phyloP scores from a whole-genome alignment of 2,797 vertebrate species.

The Oreonectes daqikongensis region DNA sequence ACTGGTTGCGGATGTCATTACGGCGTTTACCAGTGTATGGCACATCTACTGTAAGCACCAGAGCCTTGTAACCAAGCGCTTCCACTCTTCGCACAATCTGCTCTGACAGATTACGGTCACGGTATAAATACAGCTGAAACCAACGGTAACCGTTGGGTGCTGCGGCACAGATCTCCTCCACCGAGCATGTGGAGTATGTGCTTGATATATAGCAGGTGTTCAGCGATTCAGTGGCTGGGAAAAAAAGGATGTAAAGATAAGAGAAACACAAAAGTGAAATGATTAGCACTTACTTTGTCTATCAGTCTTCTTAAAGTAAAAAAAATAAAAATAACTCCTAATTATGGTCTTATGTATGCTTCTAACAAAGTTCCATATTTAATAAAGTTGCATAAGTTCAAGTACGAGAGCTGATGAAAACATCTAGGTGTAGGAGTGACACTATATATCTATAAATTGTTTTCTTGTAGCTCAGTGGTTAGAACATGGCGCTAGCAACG shows the following conservation, averaged over 20 bases:
- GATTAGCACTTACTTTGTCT: background rate
- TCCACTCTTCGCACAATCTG: slow-evolving; percentile 83
- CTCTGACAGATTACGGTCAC: slow-evolving; percentile 82
- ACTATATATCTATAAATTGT: too few relatives aligned
- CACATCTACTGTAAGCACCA: slow-evolving; percentile 89
- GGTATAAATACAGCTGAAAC: slow-evolving; percentile 94
- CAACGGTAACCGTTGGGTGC: slow-evolving; percentile 84
- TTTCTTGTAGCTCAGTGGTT: too few relatives aligned
- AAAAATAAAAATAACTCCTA: too few relatives aligned
- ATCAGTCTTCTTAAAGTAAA: too few relatives aligned
- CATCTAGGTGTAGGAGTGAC: too few relatives aligned
- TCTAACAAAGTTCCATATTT: too few relatives aligned
- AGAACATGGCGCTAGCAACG: too few relatives aligned
- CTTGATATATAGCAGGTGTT: slow-evolving; percentile 89
- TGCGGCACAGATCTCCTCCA: slow-evolving; percentile 85
- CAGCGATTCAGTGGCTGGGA: slow-evolving; percentile 81
- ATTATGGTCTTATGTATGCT: too few relatives aligned
- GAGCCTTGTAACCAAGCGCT: slow-evolving; percentile 85
- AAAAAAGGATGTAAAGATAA: background rate
- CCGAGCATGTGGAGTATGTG: slow-evolving; percentile 85
- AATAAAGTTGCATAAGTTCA: too few relatives aligned
- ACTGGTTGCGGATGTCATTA: slow-evolving; percentile 84
- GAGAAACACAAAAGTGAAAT: background rate
- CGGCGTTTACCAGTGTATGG: slow-evolving; percentile 88
- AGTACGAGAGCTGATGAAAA: too few relatives aligned